Evolutionary conservation across 2,888 invertebrate genomes (phyloP).

Genomic region (Volucella zonaria): DNA sequence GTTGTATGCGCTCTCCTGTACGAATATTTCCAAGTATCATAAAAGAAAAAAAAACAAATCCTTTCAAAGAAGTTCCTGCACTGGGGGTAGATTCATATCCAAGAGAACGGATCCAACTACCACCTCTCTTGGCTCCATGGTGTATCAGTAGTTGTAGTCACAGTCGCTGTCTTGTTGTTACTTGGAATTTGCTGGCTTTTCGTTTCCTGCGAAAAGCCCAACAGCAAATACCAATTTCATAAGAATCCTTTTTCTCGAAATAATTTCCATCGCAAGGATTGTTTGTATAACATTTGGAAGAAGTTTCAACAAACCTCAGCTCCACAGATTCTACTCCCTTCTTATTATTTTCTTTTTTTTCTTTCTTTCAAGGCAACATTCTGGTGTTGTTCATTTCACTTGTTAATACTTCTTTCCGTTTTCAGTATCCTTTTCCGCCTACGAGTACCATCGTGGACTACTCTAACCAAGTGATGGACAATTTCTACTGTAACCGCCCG

Average conservation of each 20-base stretch:
- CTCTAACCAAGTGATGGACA: conserved; percentile 59
- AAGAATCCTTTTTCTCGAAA: conserved; percentile 48
- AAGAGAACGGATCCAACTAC: neutral
- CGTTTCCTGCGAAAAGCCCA: conserved; percentile 20
- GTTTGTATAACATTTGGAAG: conserved; percentile 50
- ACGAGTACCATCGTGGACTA: neutral
- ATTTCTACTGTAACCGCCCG: neutral
- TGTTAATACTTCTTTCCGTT: no score
- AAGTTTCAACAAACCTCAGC: conserved; percentile 43
- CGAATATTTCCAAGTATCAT: no score
- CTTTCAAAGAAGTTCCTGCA: neutral
- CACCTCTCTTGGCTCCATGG: no score
- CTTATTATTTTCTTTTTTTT: no score
- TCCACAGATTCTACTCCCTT: conserved; percentile 8
- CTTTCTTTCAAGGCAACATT: conserved; percentile 16
- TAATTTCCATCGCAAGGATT: conserved; percentile 52
- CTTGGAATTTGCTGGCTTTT: neutral
- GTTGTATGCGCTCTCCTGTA: no score
- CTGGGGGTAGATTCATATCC: no score
- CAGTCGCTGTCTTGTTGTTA: no score
- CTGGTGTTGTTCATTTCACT: conserved; percentile 1
- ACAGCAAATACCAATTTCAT: conserved; percentile 51
- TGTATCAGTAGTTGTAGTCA: no score
- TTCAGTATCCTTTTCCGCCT: neutral
- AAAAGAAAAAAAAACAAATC: neutral